phyloP scores from a whole-genome alignment of 2,797 vertebrate genomes.

The Melanitta fusca region DNA sequence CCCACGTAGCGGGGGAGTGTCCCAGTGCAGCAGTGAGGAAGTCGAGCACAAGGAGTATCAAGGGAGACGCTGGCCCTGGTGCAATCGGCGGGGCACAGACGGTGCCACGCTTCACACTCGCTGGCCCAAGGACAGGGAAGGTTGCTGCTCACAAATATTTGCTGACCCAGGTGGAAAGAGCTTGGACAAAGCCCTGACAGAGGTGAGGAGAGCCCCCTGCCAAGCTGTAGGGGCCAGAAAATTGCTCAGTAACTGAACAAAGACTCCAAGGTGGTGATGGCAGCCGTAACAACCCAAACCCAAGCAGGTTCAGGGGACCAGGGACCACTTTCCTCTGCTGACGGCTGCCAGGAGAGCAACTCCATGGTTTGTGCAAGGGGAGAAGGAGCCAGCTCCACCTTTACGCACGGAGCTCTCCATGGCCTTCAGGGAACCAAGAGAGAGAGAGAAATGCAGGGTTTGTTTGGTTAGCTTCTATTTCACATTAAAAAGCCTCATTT shows the following conservation, averaged over 20 bases:
- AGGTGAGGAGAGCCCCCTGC: background rate
- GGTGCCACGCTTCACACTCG: background rate
- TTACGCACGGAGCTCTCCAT: background rate
- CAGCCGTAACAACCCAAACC: background rate
- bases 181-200: background rate
- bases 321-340: background rate
- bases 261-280: background rate
- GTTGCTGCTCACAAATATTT: background rate
- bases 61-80: background rate
- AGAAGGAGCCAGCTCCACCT: background rate
- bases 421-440: background rate
- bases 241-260: background rate
- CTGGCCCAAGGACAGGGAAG: background rate
- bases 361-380: background rate
- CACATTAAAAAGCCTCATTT: background rate
- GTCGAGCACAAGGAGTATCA: rapidly evolving
- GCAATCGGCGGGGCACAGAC: background rate
- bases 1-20: background rate
- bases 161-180: background rate
- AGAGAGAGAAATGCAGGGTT: no score
- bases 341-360: background rate
- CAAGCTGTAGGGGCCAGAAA: background rate
- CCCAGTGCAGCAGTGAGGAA: rapidly evolving
- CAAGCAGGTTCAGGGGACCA: background rate
- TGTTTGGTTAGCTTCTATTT: background rate